Evolutionary conservation across 2,888 invertebrate species (phyloP).

Genomic region (Mongoloraphidia duomilia): DNA sequence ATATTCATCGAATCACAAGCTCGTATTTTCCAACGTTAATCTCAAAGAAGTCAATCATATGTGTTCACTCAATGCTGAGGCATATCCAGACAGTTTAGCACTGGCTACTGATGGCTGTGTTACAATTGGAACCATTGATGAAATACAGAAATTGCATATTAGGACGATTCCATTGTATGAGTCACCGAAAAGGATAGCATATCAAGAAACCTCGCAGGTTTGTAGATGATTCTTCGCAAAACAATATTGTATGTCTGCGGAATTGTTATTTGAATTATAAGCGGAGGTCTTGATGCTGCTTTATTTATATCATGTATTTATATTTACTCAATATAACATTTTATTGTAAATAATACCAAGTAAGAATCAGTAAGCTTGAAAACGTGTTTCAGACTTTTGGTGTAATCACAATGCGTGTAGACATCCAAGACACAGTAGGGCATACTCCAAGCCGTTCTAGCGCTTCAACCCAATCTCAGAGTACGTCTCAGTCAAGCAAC

Average conservation of each 20-base stretch:
- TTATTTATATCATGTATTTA: neutral
- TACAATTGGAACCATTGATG: conserved; percentile 94
- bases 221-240: conserved; percentile 5
- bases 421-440: conserved; percentile 68
- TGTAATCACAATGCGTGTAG: conserved; percentile 79
- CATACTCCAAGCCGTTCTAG: conserved; percentile 50
- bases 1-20: conserved; percentile 96
- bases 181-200: conserved; percentile 85
- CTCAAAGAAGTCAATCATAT: conserved; percentile 91
- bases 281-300: too few species aligned
- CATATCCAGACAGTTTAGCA: conserved; percentile 86
- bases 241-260: too few species aligned
- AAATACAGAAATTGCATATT: conserved; percentile 96
- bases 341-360: neutral
- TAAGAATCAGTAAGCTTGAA: neutral
- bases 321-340: neutral
- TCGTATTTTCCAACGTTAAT: conserved; percentile 97
- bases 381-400: conserved; percentile 67
- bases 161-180: conserved; percentile 90
- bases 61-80: conserved; percentile 92
- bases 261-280: too few species aligned
- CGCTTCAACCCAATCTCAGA: conserved; percentile 65
- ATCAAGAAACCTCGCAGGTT: conserved; percentile 80
- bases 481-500: conserved; percentile 42
- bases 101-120: conserved; percentile 78